These are phyloP conservation scores for Thamnophis sirtalis DNA, from an alignment of 2,113 vertebrate genomes.

Conservation along the genomic window DNA sequence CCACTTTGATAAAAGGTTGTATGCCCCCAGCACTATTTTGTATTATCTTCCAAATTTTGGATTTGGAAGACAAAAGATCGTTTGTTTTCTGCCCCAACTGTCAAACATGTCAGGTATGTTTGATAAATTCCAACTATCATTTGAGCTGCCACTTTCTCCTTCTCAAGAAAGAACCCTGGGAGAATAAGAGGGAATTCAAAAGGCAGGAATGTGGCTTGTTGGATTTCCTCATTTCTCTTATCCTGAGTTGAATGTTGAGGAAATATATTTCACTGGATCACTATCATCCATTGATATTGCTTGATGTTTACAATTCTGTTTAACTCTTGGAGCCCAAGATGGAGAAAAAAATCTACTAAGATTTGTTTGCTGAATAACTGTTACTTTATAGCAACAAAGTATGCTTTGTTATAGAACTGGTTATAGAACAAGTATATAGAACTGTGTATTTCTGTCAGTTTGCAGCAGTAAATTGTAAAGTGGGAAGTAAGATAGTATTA, in stretches of 20 bases:
- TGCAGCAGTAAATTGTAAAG: neutral
- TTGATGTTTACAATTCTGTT: neutral
- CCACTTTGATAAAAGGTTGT: neutral
- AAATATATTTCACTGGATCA: neutral
- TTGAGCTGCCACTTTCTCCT: neutral
- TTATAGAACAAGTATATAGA: no score
- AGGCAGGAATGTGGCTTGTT: neutral
- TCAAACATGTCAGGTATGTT: neutral
- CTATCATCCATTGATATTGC: neutral
- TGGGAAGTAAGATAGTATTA: neutral
- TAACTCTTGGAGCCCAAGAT: neutral
- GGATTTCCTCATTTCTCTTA: neutral
- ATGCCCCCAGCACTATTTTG: neutral
- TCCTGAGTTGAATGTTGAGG: neutral
- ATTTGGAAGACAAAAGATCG: neutral
- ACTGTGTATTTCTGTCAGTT: neutral
- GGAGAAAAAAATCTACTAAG: neutral
- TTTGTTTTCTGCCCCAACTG: neutral
- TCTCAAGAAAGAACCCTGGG: neutral
- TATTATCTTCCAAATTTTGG: neutral
- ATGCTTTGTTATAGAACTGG: no score
- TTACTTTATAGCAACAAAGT: neutral
- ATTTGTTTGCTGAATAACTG: neutral
- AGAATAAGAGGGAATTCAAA: neutral
- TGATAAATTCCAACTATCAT: neutral